Base-by-base conservation (phyloP, 2,113 vertebrate genomes). In the Rhegmatorhina hoffmannsi region DNA sequence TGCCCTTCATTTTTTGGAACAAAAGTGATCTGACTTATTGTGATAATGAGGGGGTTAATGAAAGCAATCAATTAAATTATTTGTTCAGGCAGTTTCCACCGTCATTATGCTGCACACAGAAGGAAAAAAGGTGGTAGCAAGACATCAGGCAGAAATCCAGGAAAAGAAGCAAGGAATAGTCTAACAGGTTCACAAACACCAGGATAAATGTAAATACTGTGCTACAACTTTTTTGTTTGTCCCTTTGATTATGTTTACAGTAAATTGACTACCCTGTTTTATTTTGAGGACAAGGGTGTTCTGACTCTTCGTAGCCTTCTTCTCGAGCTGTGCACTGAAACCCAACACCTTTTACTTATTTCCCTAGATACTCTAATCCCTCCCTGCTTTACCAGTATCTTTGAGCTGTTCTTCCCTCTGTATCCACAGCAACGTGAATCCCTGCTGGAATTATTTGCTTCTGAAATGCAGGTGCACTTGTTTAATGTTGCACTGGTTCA, bases 391-490 rank as follows among this genome's bases (percentile, higher is more conserved):
- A 95, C 94, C 97, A 95, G 96, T 97, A 94, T 98, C 98, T 98
- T 95, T 96, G 97, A 98, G 98, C 98, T 92, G 95, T 95, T 98
- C 97, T 97, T 97, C 97, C 91, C 94, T 96, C 94, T 96, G 98
- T 98, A 98, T 98, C 98, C 98, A 98, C 98, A 98, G 98, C 98
- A 98, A 98, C 98, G 5, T 81, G 94, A 98, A 98, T 98, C 98
- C 98, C 98, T 96, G 69, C 97, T 97, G 98, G 97, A 98, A 97
- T 98, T 97, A 97, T 86, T 97, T 96, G 95, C 97, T 97, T 96
- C 70, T 93, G 76, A 97, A 98, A 97, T 97, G 96, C 98, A 98
- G 98, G 97, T 98, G 98, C 90, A 46, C 90, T 97, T 97, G 94
- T 95, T 97, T 97, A 97, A 96, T 49, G 82, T 96, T 97, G 97